Conservation (phyloP, 2,113 vertebrate genomes). For the Elgaria multicarinata region DNA sequence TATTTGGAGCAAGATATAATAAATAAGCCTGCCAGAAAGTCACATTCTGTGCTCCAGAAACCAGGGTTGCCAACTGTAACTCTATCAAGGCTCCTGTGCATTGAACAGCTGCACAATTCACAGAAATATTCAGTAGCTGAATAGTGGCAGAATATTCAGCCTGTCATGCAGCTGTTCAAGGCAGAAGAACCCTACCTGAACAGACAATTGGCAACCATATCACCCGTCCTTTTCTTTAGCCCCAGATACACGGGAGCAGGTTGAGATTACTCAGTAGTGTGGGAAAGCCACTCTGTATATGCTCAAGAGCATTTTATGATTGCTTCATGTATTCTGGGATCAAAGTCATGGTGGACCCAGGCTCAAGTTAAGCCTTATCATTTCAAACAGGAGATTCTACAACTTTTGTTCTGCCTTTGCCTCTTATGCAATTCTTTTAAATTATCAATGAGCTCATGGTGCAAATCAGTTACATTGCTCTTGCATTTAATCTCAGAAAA, state of each 20-base stretch:
- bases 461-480: not conserved
- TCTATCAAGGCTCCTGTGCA: not conserved
- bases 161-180: not conserved
- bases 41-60: not conserved
- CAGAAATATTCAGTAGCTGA: not conserved
- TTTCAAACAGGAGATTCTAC: not conserved
- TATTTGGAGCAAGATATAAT: not conserved
- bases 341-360: not conserved
- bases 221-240: not conserved
- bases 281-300: not conserved
- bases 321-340: not conserved
- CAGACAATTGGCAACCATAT: not conserved
- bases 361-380: not conserved
- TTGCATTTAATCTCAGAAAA: not conserved
- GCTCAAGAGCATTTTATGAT: not conserved
- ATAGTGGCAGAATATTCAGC: not conserved
- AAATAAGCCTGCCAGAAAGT: not conserved
- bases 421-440: not conserved
- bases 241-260: not conserved
- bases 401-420: not conserved
- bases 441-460: not conserved
- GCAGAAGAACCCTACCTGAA: not conserved
- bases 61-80: not conserved
- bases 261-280: not conserved
- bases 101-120: not conserved